Evolutionary conservation across 2,113 vertebrate genomes (phyloP), one percentile per base, ranked within the genome.

Genomic region (Symphodus melops): DNA sequence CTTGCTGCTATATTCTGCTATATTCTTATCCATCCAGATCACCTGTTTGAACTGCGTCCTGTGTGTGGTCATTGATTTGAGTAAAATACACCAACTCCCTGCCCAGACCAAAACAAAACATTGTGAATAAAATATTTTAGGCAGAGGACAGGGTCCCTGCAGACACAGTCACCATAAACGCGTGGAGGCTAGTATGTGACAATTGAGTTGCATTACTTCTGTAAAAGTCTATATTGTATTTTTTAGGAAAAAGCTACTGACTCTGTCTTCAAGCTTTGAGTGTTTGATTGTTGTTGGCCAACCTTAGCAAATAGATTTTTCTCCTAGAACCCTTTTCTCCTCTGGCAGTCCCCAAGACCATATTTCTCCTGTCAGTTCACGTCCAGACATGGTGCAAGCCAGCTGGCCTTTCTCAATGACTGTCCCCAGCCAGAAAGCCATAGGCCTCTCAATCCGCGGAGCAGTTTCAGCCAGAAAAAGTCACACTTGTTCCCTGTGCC

Each of bases 361-460:
- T 91, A 91, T 92, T 92, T 87, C 84, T 88, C 68, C 84, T 90
- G 89, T 87, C 92, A 84, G 68, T 86, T 84, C 72, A 85, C 48
- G 28, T 88, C 87, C 88, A 92, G 85, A 84, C 79, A 82, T 60
- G 71, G 51, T 65, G 59, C 75, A 72, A 86, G 91, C 90, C 92
- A 93, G 85, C 90, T 93, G 92, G 90, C 88, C 85, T 83, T 89
- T 87, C 84, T 85, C 79, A 82, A 79, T 88, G 74, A 84, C 68
- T 8, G n/a, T 75, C 57, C 72, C 77, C 70, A 73, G 89, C 85
- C 89, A 90, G 82, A 69, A 79, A 85, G 77, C 83, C 83, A 83
- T 82, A 75, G 84, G 87, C 85, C 62, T 85, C 83, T 86, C 79
- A 72, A 84, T 86, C 85, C 57, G 33, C 79, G 36, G 61, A 73